phyloP scores from a whole-genome alignment of 2,113 vertebrate species.

The Callospermophilus lateralis region DNA sequence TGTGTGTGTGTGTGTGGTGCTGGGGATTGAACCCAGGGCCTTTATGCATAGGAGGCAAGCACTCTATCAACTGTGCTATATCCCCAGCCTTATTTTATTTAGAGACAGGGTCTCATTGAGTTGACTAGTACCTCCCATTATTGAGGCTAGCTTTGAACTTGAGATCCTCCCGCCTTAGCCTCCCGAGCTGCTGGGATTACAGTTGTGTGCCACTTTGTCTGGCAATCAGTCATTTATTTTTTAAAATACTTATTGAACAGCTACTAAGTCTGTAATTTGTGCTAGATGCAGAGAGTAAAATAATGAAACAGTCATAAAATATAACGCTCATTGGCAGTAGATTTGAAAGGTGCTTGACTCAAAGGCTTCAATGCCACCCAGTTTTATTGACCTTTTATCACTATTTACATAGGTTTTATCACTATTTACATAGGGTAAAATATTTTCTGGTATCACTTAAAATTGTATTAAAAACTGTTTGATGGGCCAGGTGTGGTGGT shows the following conservation, averaged over 20 bases:
- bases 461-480: neutral
- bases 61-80: too few species aligned
- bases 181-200: too few species aligned
- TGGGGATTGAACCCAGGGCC: too few species aligned
- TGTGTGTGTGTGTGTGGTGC: too few species aligned
- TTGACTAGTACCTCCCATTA: too few species aligned
- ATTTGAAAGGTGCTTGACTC: neutral
- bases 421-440: slow-evolving; percentile 19
- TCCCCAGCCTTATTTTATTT: too few species aligned
- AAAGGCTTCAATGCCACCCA: neutral
- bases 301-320: neutral
- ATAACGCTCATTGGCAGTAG: neutral
- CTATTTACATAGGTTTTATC: slow-evolving; percentile 40
- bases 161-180: too few species aligned
- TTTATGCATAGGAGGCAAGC: too few species aligned
- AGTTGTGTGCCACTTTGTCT: too few species aligned
- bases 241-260: neutral
- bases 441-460: slow-evolving; percentile 43
- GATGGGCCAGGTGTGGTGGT: neutral
- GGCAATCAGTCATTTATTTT: neutral
- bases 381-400: neutral
- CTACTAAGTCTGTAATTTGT: neutral
- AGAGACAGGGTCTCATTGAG: too few species aligned
- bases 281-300: neutral
- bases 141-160: too few species aligned